Conservation (phyloP, 2,797 vertebrate genomes). For the Crossoptilon crossoptilon region DNA sequence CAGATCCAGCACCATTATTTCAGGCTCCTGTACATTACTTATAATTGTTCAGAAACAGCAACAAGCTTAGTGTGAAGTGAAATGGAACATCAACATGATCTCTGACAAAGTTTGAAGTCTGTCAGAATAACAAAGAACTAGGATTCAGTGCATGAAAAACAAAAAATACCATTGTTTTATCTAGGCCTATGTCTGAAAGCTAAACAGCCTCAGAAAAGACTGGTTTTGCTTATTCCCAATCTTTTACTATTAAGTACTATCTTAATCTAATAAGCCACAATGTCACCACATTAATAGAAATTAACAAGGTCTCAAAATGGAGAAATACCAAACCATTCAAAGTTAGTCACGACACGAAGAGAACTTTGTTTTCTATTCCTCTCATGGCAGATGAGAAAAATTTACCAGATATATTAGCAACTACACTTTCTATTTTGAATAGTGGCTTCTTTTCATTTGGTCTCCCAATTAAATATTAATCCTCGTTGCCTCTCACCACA, state of each 20-base stretch:
- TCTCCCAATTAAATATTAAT: neutral
- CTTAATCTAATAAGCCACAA: neutral
- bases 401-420: neutral
- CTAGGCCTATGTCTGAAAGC: too few relatives aligned
- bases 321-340: neutral
- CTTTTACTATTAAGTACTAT: neutral
- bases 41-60: neutral
- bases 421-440: neutral
- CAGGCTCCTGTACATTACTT: neutral
- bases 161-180: too few relatives aligned
- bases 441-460: neutral
- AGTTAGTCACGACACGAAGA: neutral
- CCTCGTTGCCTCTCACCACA: neutral
- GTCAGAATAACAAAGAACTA: neutral
- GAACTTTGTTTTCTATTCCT: neutral
- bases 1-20: too few relatives aligned
- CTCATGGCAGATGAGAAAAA: neutral
- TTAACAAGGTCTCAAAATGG: too few relatives aligned
- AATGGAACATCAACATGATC: neutral
- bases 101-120: neutral
- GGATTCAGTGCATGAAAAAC: too few relatives aligned
- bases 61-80: neutral
- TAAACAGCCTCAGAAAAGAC: too few relatives aligned
- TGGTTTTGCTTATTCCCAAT: too few relatives aligned
- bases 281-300: neutral